Percentiles rank a stretch among this genome's conserved stretches.
Conservation (phyloP, 2,888 invertebrate genomes). For the Ypsolopha sequella region DNA sequence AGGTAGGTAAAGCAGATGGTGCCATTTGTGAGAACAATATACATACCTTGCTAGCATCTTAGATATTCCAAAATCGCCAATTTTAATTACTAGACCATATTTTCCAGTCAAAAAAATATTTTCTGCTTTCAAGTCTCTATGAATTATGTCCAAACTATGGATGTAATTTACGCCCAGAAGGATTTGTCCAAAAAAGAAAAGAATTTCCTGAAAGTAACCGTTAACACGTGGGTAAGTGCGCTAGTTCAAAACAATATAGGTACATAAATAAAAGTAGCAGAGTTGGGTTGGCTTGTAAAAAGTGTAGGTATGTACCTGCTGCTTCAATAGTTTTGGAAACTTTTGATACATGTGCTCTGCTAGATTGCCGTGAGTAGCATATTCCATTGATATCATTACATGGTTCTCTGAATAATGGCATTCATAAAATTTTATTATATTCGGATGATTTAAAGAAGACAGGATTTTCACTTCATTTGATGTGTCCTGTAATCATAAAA, state of each 20-base stretch:
- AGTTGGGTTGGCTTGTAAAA: no score
- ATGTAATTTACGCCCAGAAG: conserved; percentile 84
- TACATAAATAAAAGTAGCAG: no score
- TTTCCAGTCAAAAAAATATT: conserved; percentile 84
- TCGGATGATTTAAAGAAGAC: conserved; percentile 78
- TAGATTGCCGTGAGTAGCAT: conserved; percentile 82
- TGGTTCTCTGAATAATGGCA: conserved; percentile 73
- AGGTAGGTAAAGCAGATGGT: background rate
- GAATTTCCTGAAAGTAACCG: conserved; percentile 69
- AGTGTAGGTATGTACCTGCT: conserved; percentile 58
- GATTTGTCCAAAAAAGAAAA: conserved; percentile 80
- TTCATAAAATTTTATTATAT: conserved; percentile 80
- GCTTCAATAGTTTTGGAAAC: conserved; percentile 65
- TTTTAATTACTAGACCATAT: conserved; percentile 77
- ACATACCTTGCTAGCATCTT: conserved; percentile 75
- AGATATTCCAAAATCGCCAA: conserved; percentile 89
- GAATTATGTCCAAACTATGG: conserved; percentile 82
- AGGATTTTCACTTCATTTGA: conserved; percentile 80
- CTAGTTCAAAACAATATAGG: no score
- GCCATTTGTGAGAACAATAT: conserved; percentile 5
- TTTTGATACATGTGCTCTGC: conserved; percentile 75
- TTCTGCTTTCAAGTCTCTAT: conserved; percentile 87
- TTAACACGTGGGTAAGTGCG: background rate
- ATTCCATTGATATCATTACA: conserved; percentile 88
- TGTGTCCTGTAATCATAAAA: conserved; percentile 59